Percentiles rank a stretch among this genome's conserved stretches.
Conservation (phyloP, 2,113 vertebrate genomes). For the Apteryx owenii region DNA sequence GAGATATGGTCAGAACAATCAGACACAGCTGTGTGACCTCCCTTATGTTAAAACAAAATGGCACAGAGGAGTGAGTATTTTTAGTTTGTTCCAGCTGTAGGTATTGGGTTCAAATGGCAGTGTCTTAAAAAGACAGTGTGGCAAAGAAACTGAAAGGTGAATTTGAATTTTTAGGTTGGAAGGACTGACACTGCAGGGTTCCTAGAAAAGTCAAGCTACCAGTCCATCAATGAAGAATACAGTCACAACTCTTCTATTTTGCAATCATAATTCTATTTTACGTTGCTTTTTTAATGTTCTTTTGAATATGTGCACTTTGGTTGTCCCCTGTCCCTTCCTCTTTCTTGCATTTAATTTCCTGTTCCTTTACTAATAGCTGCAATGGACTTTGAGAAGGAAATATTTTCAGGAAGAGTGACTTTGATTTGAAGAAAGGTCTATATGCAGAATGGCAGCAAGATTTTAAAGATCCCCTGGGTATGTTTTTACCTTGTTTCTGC, state of each 20-base stretch:
- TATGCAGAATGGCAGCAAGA: not conserved
- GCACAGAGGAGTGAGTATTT: not conserved
- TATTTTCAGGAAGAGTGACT: not conserved
- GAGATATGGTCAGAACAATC: not conserved
- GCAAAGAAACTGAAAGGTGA: not conserved
- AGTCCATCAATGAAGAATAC: accelerated
- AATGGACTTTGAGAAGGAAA: not conserved
- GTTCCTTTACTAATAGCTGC: not conserved
- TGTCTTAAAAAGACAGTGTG: not conserved
- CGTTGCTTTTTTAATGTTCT: not conserved
- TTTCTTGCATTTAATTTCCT: not conserved
- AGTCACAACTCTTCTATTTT: not conserved
- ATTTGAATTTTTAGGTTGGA: not conserved
- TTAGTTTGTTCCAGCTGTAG: not conserved
- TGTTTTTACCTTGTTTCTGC: not conserved
- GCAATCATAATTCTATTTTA: not conserved
- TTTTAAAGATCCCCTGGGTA: not conserved
- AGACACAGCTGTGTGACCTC: not conserved
- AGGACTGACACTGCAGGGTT: not conserved
- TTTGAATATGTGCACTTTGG: not conserved
- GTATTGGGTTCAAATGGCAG: not conserved
- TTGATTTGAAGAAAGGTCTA: not conserved
- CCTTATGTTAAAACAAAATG: not conserved
- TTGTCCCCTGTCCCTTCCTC: not conserved
- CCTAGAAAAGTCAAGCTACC: not conserved